Evolutionary conservation across 1,140 invertebrate species (phyloP).

Genomic region (Drosophila subpulchrella): DNA sequence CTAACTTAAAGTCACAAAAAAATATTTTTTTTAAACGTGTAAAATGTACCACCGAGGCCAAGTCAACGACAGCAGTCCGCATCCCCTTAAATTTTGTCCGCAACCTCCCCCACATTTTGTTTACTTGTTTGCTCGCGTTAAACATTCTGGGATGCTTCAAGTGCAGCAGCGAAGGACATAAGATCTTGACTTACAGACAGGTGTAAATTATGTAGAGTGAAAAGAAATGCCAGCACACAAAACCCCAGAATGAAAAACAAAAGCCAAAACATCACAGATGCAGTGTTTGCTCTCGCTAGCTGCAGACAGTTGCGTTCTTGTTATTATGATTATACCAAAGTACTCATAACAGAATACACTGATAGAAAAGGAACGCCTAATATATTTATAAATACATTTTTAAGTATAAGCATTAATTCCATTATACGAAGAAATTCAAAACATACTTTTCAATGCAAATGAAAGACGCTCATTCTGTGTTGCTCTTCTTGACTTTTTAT

Average conservation of each 20-base stretch:
- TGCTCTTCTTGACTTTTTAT: no score
- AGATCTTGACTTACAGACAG: slow-evolving; percentile 67
- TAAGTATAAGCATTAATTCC: no score
- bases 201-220: slow-evolving; percentile 73
- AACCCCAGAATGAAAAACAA: slow-evolving; percentile 1
- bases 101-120: slow-evolving; percentile 40
- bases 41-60: background rate
- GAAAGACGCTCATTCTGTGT: no score
- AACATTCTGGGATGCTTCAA: slow-evolving; percentile 62
- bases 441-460: no score
- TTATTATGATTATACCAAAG: slow-evolving; percentile 63
- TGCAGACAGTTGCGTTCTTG: slow-evolving; percentile 72
- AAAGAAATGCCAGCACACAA: slow-evolving; percentile 55
- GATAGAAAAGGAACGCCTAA: no score
- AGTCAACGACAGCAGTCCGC: slow-evolving; percentile 32
- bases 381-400: no score
- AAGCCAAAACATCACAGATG: slow-evolving; percentile 24
- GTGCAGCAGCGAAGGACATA: slow-evolving; percentile 68
- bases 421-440: no score
- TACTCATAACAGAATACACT: slow-evolving; percentile 38
- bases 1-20: background rate
- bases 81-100: slow-evolving; percentile 5
- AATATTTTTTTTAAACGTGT: background rate
- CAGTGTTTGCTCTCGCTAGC: slow-evolving; percentile 9
- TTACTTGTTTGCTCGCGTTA: slow-evolving; percentile 71